Base-by-base conservation (phyloP, 2,888 invertebrate genomes). In the Polietes domitor region DNA sequence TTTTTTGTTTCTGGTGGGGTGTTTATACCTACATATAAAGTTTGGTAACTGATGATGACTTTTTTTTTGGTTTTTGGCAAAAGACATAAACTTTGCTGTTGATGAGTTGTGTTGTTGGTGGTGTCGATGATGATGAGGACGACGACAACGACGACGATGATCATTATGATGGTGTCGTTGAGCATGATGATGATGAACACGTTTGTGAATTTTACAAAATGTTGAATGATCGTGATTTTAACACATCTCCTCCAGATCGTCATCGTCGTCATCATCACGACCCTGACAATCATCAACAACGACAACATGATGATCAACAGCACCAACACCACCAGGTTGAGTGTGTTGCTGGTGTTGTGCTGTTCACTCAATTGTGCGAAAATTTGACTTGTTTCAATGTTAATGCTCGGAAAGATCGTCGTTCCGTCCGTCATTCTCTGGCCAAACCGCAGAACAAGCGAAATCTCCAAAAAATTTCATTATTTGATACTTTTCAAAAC, bases 41-140 rank as follows among this genome's bases (percentile, higher is more conserved):
- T 68, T 68, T 43, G 68, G 68, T 41, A 43, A 68, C 68, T 37
- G 32, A 43, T 61, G 61, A 28, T 55, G 12, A 21, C 10, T 47
- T 47, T 47, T 10, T 47, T n/a, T n/a, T n/a, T n/a, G n/a, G n/a
- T n/a, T 37, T 55, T 55, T 1, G 47, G 19, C 10, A 55, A 81
- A 76, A 84, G 78, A 78, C 84, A 84, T 81, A 76, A 81, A 76
- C 84, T 75, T 84, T 84, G 80, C 71, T 83, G 77, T 43, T 74
- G 77, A n/a, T 55, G 47, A 47, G 47, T 73, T 63, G 74, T 58
- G 37, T n/a, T 63, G 26, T 65, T 55, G 37, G 53, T 17, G 43
- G 17, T 26, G 15, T 5, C n/a, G 24, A 28, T 74, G 70, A 24
- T 63, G 78, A 75, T 82, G n/a, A n/a, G n/a, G n/a, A n/a, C n/a